Evolutionary conservation across 2,797 vertebrate species (phyloP), one percentile per base, ranked within the genome.

Genomic region (Crocidura indochinensis): DNA sequence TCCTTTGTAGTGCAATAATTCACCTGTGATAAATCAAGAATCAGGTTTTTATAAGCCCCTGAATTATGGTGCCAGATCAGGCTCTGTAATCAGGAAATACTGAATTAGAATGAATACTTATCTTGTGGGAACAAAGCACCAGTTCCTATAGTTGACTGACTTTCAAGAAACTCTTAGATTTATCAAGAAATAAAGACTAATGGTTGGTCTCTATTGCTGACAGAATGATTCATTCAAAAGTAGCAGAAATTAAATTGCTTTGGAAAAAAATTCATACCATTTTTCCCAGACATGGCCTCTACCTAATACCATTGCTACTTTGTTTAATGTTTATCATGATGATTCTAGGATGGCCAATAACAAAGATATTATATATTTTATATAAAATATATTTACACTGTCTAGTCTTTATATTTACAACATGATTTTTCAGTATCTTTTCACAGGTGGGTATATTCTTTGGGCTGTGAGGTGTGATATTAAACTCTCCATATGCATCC

Each of bases 131-230:
- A 75, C 68, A 90, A 93, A 24, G 20, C 38, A 81, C 49, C 84
- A 83, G 20, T 26, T 56, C 47, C 87, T 69, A 6, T 27, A 51
- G 46, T 49, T 85, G 81, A 83, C 56, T 74, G 53, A 11, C 51
- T 53, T 53, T 53, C 51, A 53, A 53, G 17, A 14, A 53, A 17
- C 51, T 1, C 38, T 38, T 38, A 38, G 38, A 38, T 38, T 38
- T 38, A 78, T 53, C n/a, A 90, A 89, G 64, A 94, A 91, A 92
- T 78, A 56, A 51, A 84, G 46, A 31, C 51, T 38, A 38, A n/a
- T 67, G 14, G 24, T 77, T 67, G 26, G n/a, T 77, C 6, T 93
- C 51, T 89, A 8, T 84, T 71, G 56, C 56, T 88, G 20, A 71
- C 26, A 38, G 38, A 38, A 38, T 53, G 27, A 26, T 46, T 71